Base-by-base conservation (phyloP, 2,113 vertebrate species). In the Anthoscopus minutus region DNA sequence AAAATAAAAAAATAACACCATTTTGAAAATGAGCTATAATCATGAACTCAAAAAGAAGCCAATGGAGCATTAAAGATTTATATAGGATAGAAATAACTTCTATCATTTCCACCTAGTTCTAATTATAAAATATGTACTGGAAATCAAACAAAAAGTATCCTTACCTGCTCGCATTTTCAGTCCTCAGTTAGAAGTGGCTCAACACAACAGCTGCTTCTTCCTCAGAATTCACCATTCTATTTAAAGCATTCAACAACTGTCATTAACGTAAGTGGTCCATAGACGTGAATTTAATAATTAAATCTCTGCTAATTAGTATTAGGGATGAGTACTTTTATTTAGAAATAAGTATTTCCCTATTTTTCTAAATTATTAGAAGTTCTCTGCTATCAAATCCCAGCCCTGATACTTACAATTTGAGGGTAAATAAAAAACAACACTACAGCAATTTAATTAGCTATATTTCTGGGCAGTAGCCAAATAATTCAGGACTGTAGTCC, bases 161-260 rank as follows among this genome's bases (percentile, higher is more conserved):
- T 97, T 94, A 99, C 99, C 98, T 97, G 97, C 95, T 94, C 98
- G 98, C 99, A 99, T 99, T 97, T 96, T 98, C 96, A 96, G 66
- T 81, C 84, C 92, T 92, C 42, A 81, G 88, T 76, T 65, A 87
- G 57, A 80, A 94, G 48, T 24, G 57, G 67, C 40, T 71, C 13
- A 84, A 72, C 71, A 54, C 25, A 91, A 31, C 69, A 86, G 62
- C 33, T 60, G 61, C 85, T 94, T 94, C 85, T 62, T 88, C 37
- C 50, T 95, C 62, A 35, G 77, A 77, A 94, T 60, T 94, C 89
- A 96, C 56, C 76, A 96, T 95, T 82, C 97, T 97, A n/a, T 74
- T 72, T 60, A 86, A 87, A 94, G 11, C 42, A 97, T 94, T 92
- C 79, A 94, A 93, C 14, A 91, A 86, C 9, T 53, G 45, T 51